Percentiles rank a stretch among this genome's conserved stretches.
Evolutionary conservation across 1,140 invertebrate species (phyloP).

Genomic region (Frieseomelitta varia): DNA sequence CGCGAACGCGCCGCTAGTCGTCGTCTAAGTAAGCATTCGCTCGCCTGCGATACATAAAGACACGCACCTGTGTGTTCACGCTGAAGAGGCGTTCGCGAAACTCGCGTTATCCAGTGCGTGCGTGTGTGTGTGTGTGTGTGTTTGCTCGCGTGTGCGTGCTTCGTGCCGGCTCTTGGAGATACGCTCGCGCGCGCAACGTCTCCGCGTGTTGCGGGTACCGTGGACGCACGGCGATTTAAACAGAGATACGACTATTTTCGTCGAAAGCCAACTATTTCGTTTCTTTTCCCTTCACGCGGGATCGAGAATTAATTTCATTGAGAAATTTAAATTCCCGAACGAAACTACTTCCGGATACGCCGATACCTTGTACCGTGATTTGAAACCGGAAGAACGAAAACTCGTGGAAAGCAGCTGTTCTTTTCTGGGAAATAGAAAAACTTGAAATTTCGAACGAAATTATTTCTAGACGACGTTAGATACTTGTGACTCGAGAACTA

Average conservation of each 20-base stretch:
- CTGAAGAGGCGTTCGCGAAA: slow-evolving; percentile 10
- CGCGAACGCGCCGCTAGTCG: not conserved
- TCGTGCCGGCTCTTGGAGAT: not conserved
- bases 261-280: not conserved
- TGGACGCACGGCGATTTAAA: not conserved
- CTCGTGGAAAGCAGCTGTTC: no score
- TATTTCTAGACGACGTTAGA: no score
- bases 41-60: slow-evolving; percentile 7
- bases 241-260: not conserved
- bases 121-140: not conserved
- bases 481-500: no score
- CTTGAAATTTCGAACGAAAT: no score
- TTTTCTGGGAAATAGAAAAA: no score
- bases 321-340: no score
- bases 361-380: no score
- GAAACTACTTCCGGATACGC: no score
- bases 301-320: no score
- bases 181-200: not conserved
- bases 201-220: not conserved
- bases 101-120: not conserved
- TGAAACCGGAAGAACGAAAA: no score
- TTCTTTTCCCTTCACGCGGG: no score
- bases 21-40: not conserved
- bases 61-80: slow-evolving; percentile 6
- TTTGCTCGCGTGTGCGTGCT: not conserved